Evolutionary conservation across 2,797 vertebrate genomes (phyloP), one percentile per base, ranked within the genome.

Genomic region (Steatocranus sp.): DNA sequence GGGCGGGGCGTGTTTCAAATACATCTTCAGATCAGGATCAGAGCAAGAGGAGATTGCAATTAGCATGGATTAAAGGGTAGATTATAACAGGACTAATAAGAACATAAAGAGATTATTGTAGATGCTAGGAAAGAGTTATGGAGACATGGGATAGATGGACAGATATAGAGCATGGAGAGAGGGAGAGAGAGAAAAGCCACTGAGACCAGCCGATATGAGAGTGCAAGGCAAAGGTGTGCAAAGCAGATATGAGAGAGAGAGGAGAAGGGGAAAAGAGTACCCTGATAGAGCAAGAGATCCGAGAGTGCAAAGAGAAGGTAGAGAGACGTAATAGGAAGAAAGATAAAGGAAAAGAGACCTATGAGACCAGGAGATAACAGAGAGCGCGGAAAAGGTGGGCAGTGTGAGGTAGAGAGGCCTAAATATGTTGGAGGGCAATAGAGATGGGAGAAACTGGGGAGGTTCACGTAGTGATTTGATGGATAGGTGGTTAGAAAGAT

Each of bases 31-130:
- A 93, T 92, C 84, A 75, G 25, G 79, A 90, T 92, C 88, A 83
- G 87, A 85, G 85, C 48, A 70, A 75, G 17, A 75, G 83, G 75
- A 91, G 82, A 83, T 89, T 87, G 82, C 83, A 92, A 90, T 91
- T 89, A 91, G 82, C 82, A 86, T 85, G 90, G 93, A 94, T 93
- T 89, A 94, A 92, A 92, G 83, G 68, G 74, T 80, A 89, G 89
- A 93, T 94, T 92, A 92, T 83, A 68, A 85, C n/a, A 0, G 18
- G 48, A 74, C 91, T 92, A 91, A 91, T 91, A 73, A 92, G 86
- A 92, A 89, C 93, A 88, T 88, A 84, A 93, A 92, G 86, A 91
- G 89, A 95, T 92, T 87, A 73, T 27, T 48, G 68, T 73, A 91
- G 81, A 90, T 85, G 58, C 75, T 77, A 84, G 76, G 87, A 87